Evolutionary conservation across 2,888 invertebrate species (phyloP), one percentile per base, ranked within the genome.

Genomic region (Synergus laeviventris): DNA sequence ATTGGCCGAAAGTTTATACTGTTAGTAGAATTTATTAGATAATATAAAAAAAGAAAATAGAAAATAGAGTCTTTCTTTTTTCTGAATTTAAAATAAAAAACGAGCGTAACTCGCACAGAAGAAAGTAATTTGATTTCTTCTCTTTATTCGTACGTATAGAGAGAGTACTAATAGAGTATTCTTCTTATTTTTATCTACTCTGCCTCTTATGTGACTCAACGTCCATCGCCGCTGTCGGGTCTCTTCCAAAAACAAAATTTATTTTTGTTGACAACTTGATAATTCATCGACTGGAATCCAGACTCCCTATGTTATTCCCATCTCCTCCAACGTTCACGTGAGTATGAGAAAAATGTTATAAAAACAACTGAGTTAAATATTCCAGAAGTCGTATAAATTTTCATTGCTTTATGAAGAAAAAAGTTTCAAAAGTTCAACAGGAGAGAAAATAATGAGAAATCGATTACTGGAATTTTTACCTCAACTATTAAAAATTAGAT

Each of bases 291-390:
- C 74, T 78, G 56, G 66, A 39, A n/a, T 74, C 75, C 84, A 87
- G 87, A 80, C 81, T 74, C 84, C 86, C 78, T 84, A 82, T 54
- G 79, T 84, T 77, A 70, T 89, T 81, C 88, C 89, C 75, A 82
- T 87, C 84, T 86, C 87, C 81, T 81, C 85, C 79, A 80, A 87
- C 79, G 83, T 87, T 80, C 89, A 89, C 88, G 89, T 89, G 87
- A 89, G 89, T 88, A 76, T 76, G 62, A 66, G n/a, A n/a, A 76
- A 45, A 56, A 2, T 56, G 21, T 4, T 18, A 49, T n/a, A 49
- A 49, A n/a, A 49, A 49, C n/a, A n/a, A 49, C n/a, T 49, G n/a
- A 18, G 49, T 9, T 49, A 2, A 49, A 49, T n/a, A 9, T 49
- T 49, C 9, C n/a, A 49, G 1, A 9, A n/a, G 45, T 16, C 45